Base-by-base conservation (phyloP, 2,797 vertebrate species). In the Lateolabrax maculatus region DNA sequence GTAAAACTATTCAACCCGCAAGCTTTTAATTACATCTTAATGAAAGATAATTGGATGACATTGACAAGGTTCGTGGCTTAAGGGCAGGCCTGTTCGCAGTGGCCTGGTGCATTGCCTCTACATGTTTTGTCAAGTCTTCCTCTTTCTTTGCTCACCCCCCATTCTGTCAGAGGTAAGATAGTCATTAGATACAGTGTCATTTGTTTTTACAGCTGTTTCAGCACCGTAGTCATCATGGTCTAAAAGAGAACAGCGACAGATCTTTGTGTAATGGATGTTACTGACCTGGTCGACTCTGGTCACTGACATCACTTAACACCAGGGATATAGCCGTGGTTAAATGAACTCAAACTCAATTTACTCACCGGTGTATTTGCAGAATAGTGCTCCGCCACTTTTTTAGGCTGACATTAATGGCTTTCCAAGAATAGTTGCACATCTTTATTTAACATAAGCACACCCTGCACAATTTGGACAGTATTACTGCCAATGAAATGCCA, bases 131-230 rank as follows among this genome's bases (percentile, higher is more conserved):
- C 27, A 39, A 10, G 48, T 52, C 43, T 63, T 15, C 57, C 12
- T 48, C 34, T 61, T 19, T 52, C 36, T 72, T 56, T 46, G 21
- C 52, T 56, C 75, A n/a, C 10, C 23, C 37, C 16, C 36, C 62
- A 34, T 34, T 75, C 25, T 57, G 37, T 60, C 56, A 5, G 10
- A 73, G 27, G 34, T 37, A 23, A 10, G 13, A 46, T 6, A 37
- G 34, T 71, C 62, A 81, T 58, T 25, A 76, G 72, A 77, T 65
- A 60, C 9, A 29, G 58, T 41, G 21, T 70, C 57, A 25, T 67
- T 46, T 86, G 61, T 83, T 90, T 88, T 84, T 69, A 65, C 55
- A 82, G 80, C 73, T 88, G 75, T 46, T 73, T 61, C 52, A 75
- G 25, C 48, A 60, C 46, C 18, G 1, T 19, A 64, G 23, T 78